A percentile compares a stretch with the other conserved stretches of the same genome.
phyloP scores from a whole-genome alignment of 2,888 invertebrate genomes.

The Cataglyphis altisquamis region DNA sequence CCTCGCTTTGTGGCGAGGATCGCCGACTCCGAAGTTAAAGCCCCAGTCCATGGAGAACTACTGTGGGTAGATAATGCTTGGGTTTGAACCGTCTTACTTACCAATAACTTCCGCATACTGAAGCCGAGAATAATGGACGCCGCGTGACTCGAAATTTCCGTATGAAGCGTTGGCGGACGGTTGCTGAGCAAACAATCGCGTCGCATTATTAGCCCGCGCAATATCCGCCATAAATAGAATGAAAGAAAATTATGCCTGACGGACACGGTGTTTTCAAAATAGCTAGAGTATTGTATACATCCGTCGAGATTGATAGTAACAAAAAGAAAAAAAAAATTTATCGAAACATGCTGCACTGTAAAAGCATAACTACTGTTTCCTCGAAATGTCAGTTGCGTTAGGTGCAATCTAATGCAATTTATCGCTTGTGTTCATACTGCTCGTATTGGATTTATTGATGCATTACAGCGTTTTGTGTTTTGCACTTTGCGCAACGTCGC shows the following conservation, averaged over 20 bases:
- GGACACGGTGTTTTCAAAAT: conserved; percentile 1
- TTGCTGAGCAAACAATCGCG: conserved; percentile 13
- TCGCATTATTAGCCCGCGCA: background rate
- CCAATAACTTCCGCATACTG: conserved; percentile 56
- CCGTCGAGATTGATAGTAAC: conserved; percentile 31
- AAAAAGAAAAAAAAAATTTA: background rate
- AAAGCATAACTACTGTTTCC: conserved; percentile 7
- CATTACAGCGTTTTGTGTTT: conserved; percentile 52
- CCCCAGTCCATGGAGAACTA: conserved; percentile 55
- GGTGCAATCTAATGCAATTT: conserved; percentile 38
- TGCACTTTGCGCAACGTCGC: conserved; percentile 42
- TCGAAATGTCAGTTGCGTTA: conserved; percentile 37
- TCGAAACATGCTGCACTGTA: background rate
- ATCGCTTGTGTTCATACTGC: conserved; percentile 3
- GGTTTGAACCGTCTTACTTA: conserved; percentile 56
- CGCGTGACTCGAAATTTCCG: conserved; percentile 39
- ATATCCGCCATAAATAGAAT: background rate
- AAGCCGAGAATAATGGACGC: conserved; percentile 42
- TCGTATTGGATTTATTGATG: conserved; percentile 46
- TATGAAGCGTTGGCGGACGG: conserved; percentile 1
- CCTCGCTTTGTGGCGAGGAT: conserved; percentile 71
- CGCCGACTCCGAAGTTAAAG: conserved; percentile 70
- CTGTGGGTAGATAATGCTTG: conserved; percentile 54
- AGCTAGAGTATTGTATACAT: background rate
- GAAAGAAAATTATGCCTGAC: conserved; percentile 13